Evolutionary conservation across 2,113 vertebrate species (phyloP).

Genomic region (Channa maculata): DNA sequence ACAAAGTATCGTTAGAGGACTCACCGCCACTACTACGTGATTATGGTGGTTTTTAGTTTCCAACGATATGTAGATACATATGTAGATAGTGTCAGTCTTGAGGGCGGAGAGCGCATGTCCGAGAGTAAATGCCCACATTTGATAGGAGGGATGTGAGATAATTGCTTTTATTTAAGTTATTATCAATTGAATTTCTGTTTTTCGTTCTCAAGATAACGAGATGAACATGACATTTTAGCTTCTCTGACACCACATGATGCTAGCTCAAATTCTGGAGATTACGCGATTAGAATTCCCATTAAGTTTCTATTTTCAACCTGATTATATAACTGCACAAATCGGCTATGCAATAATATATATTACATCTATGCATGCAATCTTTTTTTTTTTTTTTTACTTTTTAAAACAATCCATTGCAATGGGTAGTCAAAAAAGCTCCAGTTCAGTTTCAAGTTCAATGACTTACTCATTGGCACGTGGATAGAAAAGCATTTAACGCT

Average conservation of each 20-base stretch:
- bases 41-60: background rate
- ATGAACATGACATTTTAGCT: background rate
- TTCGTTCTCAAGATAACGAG: constrained; percentile 24
- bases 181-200: too few relatives aligned
- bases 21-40: too few relatives aligned
- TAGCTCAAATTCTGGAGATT: constrained; percentile 53
- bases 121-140: background rate
- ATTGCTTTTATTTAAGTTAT: background rate
- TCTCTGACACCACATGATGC: constrained; percentile 13
- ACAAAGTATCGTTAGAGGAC: background rate
- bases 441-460: background rate
- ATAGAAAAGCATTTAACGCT: background rate
- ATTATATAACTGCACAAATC: constrained; percentile 55
- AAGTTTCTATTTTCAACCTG: constrained; percentile 54
- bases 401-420: background rate
- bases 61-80: too few relatives aligned
- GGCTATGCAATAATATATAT: constrained; percentile 34
- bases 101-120: background rate
- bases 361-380: constrained; percentile 7
- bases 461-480: background rate
- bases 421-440: background rate
- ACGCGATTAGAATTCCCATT: constrained; percentile 53
- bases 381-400: background rate
- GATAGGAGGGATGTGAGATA: background rate
- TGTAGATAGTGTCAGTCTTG: too few relatives aligned